Percentiles rank a stretch among this genome's conserved stretches.
Evolutionary conservation across 2,113 vertebrate genomes (phyloP).

Genomic region (Apaloderma vittatum): DNA sequence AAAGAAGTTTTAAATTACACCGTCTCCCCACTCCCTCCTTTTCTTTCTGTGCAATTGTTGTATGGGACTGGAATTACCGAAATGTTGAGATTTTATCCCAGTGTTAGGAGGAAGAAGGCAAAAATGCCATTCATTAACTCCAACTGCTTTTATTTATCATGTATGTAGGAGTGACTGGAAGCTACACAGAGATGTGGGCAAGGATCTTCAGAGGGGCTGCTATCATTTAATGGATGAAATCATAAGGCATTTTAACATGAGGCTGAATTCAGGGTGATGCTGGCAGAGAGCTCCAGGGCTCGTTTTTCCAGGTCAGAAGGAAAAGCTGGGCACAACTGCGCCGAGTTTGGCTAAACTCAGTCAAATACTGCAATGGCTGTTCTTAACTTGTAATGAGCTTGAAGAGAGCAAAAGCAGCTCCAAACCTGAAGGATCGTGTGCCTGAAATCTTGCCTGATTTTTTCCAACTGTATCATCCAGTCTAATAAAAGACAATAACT

Average conservation of each 20-base stretch:
- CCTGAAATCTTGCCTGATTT: conserved; percentile 33
- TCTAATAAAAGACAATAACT: conserved; percentile 62
- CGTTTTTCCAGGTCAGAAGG: neutral
- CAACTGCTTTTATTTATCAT: neutral
- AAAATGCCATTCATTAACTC: neutral
- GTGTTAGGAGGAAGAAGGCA: neutral
- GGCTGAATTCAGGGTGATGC: neutral
- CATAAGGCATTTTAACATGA: neutral
- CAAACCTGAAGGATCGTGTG: neutral
- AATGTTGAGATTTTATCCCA: neutral
- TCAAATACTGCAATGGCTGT: neutral
- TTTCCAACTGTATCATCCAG: conserved; percentile 42
- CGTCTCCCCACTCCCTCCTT: neutral
- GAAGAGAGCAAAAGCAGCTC: conserved; percentile 33
- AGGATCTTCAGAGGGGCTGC: neutral
- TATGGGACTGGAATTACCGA: neutral
- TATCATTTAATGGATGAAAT: neutral
- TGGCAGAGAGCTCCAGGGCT: neutral
- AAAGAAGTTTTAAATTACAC: neutral
- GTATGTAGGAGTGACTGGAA: neutral
- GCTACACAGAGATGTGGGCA: neutral
- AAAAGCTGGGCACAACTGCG: neutral
- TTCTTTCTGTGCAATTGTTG: neutral
- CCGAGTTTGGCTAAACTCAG: neutral
- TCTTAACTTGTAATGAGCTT: neutral